Evolutionary conservation across 2,113 vertebrate genomes (phyloP), one percentile per base, ranked within the genome.

Genomic region (Daphoenositta chrysoptera): DNA sequence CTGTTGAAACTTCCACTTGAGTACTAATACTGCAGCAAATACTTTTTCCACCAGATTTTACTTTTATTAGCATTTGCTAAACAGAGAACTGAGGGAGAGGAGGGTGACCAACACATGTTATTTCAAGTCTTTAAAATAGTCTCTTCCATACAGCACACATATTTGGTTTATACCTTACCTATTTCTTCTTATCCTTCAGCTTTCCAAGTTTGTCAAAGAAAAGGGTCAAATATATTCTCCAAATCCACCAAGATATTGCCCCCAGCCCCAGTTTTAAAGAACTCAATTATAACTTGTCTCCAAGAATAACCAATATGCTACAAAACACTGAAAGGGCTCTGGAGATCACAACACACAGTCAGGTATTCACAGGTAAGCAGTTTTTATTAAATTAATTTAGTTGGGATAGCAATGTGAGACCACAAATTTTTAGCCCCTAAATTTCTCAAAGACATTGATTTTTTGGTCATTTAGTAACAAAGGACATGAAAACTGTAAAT

Each of bases 281-380:
- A 13, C 90, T 93, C 96, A 97, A 98, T 90, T 61, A 94, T 65
- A 86, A 97, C 1, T 70, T 96, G 44, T 96, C 97, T 61, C 72
- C 97, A 72, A 98, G 96, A 79, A 98, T 97, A 54, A 95, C 83
- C 72, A 98, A 98, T 89, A 98, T 97, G 82, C 87, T 98, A 83
- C 96, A 48, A 92, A 99, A 98, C 79, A n/a, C 98, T 72, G 97
- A 98, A 90, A 97, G 80, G 61, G 90, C 96, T 15, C 97, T 98
- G 10, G 98, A 98, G 98, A 39, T 98, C 75, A 98, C 97, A 70
- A 97, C 97, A 6, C 98, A 99, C 42, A 96, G 95, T 57, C 89
- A 88, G 78, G 86, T 98, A 63, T 99, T 98, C 83, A 98, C 98
- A 98, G 98, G 98, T 98, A 96, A n/a, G 83, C 37, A 60, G 40